Evolutionary conservation across 2,797 vertebrate genomes (phyloP).

Genomic region (Chrysolophus pictus): DNA sequence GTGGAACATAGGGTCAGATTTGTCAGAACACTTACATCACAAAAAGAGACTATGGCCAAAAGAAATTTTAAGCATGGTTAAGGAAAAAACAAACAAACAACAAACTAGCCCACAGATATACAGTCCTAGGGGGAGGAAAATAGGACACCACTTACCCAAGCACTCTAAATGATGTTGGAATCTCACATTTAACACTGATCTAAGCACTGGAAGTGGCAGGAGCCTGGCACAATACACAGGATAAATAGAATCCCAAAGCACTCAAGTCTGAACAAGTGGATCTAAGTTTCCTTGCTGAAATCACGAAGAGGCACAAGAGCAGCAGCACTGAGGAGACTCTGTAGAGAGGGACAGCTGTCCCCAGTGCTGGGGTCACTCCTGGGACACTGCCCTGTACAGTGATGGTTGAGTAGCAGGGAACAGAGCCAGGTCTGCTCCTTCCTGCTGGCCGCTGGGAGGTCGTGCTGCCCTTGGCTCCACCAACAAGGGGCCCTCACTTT

Average conservation of each 20-base stretch:
- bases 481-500: not conserved
- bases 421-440: not conserved
- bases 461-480: not conserved
- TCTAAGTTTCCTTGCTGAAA: not conserved
- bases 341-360: not conserved
- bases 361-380: not conserved
- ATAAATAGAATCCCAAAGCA: not conserved
- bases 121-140: not conserved
- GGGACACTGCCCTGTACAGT: not conserved
- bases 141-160: not conserved
- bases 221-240: not conserved
- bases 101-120: not conserved
- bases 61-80: conserved; percentile 3
- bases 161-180: not conserved
- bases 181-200: not conserved
- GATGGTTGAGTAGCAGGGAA: not conserved
- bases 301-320: not conserved
- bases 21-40: conserved; percentile 37
- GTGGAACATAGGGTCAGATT: not conserved
- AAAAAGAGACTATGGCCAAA: not conserved
- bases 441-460: not conserved
- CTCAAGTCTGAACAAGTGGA: not conserved
- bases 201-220: not conserved
- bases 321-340: not conserved
- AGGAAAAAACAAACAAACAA: not conserved